Percentiles rank a stretch among this genome's conserved stretches.
These are phyloP conservation scores for Xerus rutilus DNA, from an alignment of 2,797 vertebrate species.

Conservation along the genomic window DNA sequence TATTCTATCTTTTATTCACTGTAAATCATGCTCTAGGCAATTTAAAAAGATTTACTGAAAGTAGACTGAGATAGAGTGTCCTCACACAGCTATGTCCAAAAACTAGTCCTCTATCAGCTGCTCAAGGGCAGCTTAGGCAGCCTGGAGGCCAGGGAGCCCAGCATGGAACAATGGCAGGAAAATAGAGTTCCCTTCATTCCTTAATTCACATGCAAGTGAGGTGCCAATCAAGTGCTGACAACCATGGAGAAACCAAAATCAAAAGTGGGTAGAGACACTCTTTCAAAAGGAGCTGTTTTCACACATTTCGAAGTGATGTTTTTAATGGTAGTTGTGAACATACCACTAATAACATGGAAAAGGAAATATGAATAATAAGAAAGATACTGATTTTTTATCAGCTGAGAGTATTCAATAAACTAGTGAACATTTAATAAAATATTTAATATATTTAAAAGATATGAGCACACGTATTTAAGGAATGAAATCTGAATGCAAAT, in stretches of 20 bases:
- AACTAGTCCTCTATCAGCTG: conserved; percentile 75
- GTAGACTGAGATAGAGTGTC: conserved; percentile 63
- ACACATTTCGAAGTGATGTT: conserved; percentile 79
- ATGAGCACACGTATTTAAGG: conserved; percentile 2
- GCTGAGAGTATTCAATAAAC: conserved; percentile 54
- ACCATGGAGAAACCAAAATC: conserved; percentile 83
- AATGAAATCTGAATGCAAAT: conserved; percentile 32
- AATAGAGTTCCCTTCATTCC: conserved; percentile 81
- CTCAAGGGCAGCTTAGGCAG: conserved; percentile 80
- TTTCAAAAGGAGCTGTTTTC: conserved; percentile 81
- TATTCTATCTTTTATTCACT: conserved; percentile 59
- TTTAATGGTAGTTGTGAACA: conserved; percentile 71
- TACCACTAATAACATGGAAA: conserved; percentile 59
- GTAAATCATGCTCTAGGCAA: conserved; percentile 46
- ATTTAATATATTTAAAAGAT: conserved; percentile 60
- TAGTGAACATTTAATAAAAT: conserved; percentile 38
- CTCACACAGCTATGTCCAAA: conserved; percentile 62
- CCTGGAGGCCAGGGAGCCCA: conserved; percentile 77
- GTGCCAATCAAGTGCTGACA: conserved; percentile 86
- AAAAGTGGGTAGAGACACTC: conserved; percentile 79
- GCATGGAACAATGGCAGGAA: conserved; percentile 78
- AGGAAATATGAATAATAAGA: conserved; percentile 58
- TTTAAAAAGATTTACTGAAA: conserved; percentile 62
- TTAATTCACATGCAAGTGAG: conserved; percentile 86
- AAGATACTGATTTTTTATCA: conserved; percentile 54